phyloP scores from a whole-genome alignment of 1,140 invertebrate species.

The Papilio machaon region DNA sequence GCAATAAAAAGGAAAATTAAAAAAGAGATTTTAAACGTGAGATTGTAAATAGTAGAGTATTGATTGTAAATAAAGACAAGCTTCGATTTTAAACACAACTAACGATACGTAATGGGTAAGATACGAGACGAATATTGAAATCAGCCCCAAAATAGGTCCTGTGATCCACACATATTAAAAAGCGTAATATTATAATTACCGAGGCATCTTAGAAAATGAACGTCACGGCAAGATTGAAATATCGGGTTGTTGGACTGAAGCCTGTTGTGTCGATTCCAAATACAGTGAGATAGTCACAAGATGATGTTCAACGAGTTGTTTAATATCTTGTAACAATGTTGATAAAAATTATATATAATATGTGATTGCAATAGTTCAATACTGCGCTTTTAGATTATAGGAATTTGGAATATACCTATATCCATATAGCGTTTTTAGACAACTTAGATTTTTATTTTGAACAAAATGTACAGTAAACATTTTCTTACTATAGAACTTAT shows the following conservation, averaged over 20 bases:
- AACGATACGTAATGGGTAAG: too few relatives aligned
- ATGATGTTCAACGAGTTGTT: not conserved
- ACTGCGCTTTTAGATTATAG: not conserved
- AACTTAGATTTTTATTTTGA: not conserved
- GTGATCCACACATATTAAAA: too few relatives aligned
- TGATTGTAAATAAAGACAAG: slow-evolving; percentile 7
- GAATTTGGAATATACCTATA: not conserved
- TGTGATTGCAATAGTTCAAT: not conserved
- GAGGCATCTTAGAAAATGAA: too few relatives aligned
- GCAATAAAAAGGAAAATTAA: slow-evolving; percentile 42
- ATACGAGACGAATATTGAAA: too few relatives aligned
- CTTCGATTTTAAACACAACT: not conserved
- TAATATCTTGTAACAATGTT: not conserved
- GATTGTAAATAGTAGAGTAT: not conserved
- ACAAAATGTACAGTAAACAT: too few relatives aligned
- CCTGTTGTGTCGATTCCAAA: too few relatives aligned
- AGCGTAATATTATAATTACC: too few relatives aligned
- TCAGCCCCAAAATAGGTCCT: too few relatives aligned
- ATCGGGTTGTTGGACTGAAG: too few relatives aligned
- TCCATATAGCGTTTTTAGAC: not conserved
- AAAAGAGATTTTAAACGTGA: slow-evolving; percentile 34
- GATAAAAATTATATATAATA: not conserved
- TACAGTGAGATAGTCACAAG: too few relatives aligned
- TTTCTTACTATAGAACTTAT: too few relatives aligned
- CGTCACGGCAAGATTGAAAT: too few relatives aligned